Percentiles rank a stretch among this genome's conserved stretches.
phyloP scores from a whole-genome alignment of 1,140 invertebrate species.

The Heliconius melpomene region DNA sequence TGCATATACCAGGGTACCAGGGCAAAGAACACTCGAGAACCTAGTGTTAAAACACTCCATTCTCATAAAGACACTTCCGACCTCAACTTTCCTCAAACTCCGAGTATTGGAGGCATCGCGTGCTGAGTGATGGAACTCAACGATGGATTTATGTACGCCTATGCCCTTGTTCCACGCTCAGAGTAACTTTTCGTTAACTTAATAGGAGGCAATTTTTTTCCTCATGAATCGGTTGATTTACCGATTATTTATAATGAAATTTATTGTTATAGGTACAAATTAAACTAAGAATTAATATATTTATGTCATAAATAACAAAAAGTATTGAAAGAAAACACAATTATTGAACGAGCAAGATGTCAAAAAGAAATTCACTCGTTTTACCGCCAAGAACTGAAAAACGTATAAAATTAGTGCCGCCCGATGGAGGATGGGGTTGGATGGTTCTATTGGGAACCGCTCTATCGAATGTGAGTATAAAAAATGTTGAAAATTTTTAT shows the following conservation, averaged over 20 bases:
- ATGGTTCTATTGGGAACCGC: slow-evolving; percentile 83
- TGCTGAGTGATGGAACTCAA: too few species aligned
- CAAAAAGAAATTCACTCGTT: slow-evolving; percentile 55
- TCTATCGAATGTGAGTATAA: slow-evolving; percentile 84
- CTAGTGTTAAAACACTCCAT: too few species aligned
- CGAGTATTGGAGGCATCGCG: too few species aligned
- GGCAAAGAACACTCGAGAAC: too few species aligned
- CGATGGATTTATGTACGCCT: too few species aligned
- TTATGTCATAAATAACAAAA: background rate
- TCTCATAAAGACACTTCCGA: too few species aligned
- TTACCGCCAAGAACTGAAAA: slow-evolving; percentile 51
- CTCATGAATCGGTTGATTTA: background rate
- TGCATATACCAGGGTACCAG: too few species aligned
- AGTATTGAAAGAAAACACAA: background rate
- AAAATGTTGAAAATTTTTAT: background rate
- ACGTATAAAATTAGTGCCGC: slow-evolving; percentile 70
- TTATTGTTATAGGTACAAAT: slow-evolving; percentile 1
- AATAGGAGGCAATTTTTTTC: too few species aligned
- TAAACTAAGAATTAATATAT: background rate
- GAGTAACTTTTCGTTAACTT: too few species aligned
- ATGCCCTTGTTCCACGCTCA: too few species aligned
- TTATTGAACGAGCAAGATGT: slow-evolving; percentile 43
- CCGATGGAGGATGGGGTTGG: slow-evolving; percentile 87
- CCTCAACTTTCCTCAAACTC: too few species aligned
- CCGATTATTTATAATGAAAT: background rate